phyloP scores from a whole-genome alignment of 2,113 vertebrate species.

The Corythornis madagascariensis region DNA sequence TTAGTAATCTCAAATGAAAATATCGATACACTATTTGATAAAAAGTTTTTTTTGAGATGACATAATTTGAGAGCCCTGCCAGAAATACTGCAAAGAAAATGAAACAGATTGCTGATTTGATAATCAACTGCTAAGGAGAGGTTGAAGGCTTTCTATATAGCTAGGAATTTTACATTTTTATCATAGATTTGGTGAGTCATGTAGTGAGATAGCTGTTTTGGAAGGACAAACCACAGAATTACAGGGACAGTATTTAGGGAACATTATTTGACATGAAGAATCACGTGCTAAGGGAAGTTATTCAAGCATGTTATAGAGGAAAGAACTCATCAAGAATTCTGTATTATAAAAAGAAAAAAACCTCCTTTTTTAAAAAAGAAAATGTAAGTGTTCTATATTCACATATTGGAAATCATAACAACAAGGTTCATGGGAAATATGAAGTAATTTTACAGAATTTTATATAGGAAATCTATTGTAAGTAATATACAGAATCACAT shows the following conservation, averaged over 20 bases:
- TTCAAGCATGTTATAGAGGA: not conserved
- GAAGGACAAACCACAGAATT: slow-evolving; percentile 5
- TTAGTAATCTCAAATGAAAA: not conserved
- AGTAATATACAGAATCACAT: not conserved
- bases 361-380: not conserved
- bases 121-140: slow-evolving; percentile 18
- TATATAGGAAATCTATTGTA: not conserved
- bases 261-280: not conserved
- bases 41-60: not conserved
- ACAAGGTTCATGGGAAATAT: not conserved
- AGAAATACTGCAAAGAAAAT: not conserved
- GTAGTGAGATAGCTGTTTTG: slow-evolving; percentile 5
- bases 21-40: not conserved
- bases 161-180: slow-evolving; percentile 19
- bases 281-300: not conserved
- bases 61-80: not conserved
- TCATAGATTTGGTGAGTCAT: slow-evolving; percentile 34
- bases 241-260: not conserved
- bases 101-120: slow-evolving; percentile 43
- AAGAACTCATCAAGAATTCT: not conserved
- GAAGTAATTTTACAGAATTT: not conserved
- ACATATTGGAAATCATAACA: not conserved
- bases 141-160: not conserved
- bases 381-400: not conserved
- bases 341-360: not conserved